Percentiles rank a stretch among this genome's conserved stretches.
These are phyloP conservation scores for Patella vulgata DNA, from an alignment of 1,140 invertebrate species.

Conservation along the genomic window DNA sequence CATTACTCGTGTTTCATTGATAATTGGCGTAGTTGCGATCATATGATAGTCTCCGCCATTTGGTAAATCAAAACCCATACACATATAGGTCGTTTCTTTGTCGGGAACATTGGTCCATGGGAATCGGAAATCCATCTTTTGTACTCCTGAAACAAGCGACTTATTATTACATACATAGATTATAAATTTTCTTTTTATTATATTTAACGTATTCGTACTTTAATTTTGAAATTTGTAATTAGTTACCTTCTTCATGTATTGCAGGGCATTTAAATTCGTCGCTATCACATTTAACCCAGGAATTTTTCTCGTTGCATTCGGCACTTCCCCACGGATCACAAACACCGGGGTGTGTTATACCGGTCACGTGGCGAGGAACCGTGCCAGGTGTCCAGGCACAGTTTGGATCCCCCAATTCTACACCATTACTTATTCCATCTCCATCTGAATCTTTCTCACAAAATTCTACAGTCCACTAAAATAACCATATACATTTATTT, in stretches of 20 bases:
- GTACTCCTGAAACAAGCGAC: slow-evolving; percentile 32
- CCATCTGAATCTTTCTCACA: too few relatives aligned
- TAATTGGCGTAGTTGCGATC: slow-evolving; percentile 32
- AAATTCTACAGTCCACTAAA: slow-evolving; percentile 30
- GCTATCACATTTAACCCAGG: slow-evolving; percentile 19
- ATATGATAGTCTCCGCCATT: slow-evolving; percentile 33
- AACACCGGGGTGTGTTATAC: slow-evolving; percentile 28
- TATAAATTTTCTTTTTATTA: too few relatives aligned
- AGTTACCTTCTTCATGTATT: not conserved
- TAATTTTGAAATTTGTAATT: too few relatives aligned
- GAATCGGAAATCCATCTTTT: slow-evolving; percentile 19
- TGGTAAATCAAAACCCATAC: slow-evolving; percentile 35
- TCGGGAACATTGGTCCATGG: slow-evolving; percentile 23
- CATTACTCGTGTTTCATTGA: slow-evolving; percentile 33
- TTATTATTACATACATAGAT: too few relatives aligned
- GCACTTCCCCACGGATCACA: slow-evolving; percentile 27
- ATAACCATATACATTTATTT: too few relatives aligned
- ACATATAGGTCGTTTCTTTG: slow-evolving; percentile 39
- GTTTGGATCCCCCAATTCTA: slow-evolving; percentile 45
- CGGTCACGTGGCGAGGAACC: not conserved
- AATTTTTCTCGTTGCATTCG: slow-evolving; percentile 18
- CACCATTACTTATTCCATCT: slow-evolving; percentile 42
- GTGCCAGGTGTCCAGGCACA: slow-evolving; percentile 36
- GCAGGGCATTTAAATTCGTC: slow-evolving; percentile 20
- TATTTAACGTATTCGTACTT: too few relatives aligned